phyloP scores from a whole-genome alignment of 2,797 vertebrate genomes.

The Thripadectes ignobilis region DNA sequence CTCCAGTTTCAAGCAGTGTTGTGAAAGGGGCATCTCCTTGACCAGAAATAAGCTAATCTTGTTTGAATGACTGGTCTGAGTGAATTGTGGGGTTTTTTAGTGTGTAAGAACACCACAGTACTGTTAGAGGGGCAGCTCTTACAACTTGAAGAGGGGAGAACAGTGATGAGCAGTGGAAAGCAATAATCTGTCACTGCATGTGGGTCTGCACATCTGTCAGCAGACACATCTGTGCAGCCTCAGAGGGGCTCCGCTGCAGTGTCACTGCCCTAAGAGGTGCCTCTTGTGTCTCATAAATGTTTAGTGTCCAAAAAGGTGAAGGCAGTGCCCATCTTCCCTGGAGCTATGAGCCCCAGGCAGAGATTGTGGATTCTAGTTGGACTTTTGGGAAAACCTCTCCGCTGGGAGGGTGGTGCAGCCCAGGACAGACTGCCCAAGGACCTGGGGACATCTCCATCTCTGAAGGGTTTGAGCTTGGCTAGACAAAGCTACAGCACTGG shows the following conservation, averaged over 20 bases:
- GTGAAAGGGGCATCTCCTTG: background rate
- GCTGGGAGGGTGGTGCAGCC: background rate
- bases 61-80: background rate
- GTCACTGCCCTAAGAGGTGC: background rate
- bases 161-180: background rate
- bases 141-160: background rate
- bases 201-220: background rate
- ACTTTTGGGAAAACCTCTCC: background rate
- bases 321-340: background rate
- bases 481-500: background rate
- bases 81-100: background rate
- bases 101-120: background rate
- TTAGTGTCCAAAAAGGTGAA: rapidly evolving
- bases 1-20: background rate
- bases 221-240: background rate
- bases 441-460: background rate
- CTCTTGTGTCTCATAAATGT: background rate
- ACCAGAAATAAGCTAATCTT: background rate
- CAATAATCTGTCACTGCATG: background rate
- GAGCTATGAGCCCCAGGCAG: background rate
- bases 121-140: background rate
- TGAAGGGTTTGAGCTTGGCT: background rate
- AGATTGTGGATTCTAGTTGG: background rate
- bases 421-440: background rate
- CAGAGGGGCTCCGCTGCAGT: background rate